Conservation (phyloP, 2,113 vertebrate species). For the Rallus limicola region DNA sequence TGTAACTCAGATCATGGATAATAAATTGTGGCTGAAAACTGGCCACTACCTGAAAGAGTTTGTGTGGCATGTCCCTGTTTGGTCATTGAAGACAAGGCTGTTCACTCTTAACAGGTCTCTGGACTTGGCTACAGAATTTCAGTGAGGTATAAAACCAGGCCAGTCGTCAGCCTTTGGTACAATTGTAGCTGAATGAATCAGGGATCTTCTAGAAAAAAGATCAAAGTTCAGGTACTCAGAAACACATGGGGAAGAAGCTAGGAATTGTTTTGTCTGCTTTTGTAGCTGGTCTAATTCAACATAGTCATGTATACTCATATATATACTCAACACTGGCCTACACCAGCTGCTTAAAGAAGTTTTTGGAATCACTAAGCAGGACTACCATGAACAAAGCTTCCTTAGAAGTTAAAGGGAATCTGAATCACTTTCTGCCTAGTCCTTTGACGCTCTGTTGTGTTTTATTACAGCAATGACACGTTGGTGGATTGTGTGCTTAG, state of each 20-base stretch:
- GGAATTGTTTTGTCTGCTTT: neutral
- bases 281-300: neutral
- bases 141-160: neutral
- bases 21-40: neutral
- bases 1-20: neutral
- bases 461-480: neutral
- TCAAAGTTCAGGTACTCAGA: neutral
- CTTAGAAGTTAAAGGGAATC: neutral
- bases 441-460: neutral
- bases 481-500: neutral
- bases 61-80: neutral
- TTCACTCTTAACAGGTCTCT: rapidly evolving
- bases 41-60: too few species aligned
- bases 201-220: neutral
- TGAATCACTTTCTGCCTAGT: neutral
- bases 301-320: neutral
- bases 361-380: neutral
- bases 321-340: neutral
- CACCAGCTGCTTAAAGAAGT: neutral
- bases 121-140: neutral
- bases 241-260: neutral
- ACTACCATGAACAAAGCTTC: neutral
- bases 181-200: neutral
- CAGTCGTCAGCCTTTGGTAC: neutral
- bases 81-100: neutral